Percentiles rank a stretch among this genome's conserved stretches.
Conservation (phyloP, 2,888 invertebrate species). For the Smittia aterrima region DNA sequence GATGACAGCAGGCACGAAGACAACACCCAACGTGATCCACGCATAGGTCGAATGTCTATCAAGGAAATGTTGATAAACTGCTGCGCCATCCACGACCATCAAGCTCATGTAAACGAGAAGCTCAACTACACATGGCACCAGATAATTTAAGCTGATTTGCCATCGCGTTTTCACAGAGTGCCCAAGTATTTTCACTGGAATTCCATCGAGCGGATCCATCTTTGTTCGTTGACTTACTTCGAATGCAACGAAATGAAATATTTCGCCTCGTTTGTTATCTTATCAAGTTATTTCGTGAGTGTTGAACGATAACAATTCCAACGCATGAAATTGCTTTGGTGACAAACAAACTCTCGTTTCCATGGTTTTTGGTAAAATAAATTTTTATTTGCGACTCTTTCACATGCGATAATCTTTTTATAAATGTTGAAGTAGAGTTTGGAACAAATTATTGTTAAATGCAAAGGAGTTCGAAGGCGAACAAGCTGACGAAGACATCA, state of each 20-base stretch:
- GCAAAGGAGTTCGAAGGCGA: background rate
- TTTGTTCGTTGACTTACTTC: background rate
- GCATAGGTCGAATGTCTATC: slow-evolving; percentile 59
- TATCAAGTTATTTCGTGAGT: background rate
- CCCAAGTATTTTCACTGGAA: slow-evolving; percentile 50
- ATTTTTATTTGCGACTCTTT: background rate
- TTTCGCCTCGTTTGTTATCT: background rate
- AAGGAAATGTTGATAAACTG: slow-evolving; percentile 63
- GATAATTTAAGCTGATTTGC: slow-evolving; percentile 51
- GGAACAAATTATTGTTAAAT: slow-evolving; percentile 31
- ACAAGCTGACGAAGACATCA: background rate
- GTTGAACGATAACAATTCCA: background rate
- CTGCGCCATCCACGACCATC: slow-evolving; percentile 65
- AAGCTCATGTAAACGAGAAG: slow-evolving; percentile 65
- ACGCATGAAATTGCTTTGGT: background rate
- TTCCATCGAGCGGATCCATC: slow-evolving; percentile 48
- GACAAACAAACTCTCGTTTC: slow-evolving; percentile 10
- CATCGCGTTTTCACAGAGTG: slow-evolving; percentile 50
- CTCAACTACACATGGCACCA: slow-evolving; percentile 60
- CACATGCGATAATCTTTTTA: background rate
- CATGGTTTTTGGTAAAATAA: slow-evolving; percentile 14
- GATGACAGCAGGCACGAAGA: slow-evolving; percentile 59
- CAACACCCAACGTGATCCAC: slow-evolving; percentile 54
- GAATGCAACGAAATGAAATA: background rate
- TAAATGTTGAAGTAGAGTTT: slow-evolving; percentile 18